Evolutionary conservation across 2,797 vertebrate species (phyloP), one percentile per base, ranked within the genome.

Genomic region (Heliangelus exortis): DNA sequence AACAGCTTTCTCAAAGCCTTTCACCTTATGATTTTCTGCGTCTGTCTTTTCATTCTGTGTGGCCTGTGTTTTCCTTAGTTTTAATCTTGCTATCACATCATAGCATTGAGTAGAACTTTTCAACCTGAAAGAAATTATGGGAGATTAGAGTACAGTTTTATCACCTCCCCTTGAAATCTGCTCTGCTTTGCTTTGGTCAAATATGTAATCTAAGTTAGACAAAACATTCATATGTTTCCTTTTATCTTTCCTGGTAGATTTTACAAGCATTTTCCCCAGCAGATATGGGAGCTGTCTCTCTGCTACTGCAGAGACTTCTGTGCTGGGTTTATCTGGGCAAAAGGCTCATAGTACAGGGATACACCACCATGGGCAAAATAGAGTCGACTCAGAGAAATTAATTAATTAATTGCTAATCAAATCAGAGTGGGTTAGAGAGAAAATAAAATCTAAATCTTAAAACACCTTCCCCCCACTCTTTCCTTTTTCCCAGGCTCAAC

Each of bases 1-100:
- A 74, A 74, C 33, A 39, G 71, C 76, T 90, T 94, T 93, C 88
- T 95, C 47, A 84, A 89, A 95, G 79, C 79, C 39, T 91, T 93
- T 92, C 78, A 94, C 66, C 59, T 48, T 77, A 85, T 2, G 17
- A 78, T 81, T 91, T 83, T 73, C 69, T 89, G 51, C 41, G 55
- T 85, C 28, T 87, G 47, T 69, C 39, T 87, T 25, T 73, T 68
- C 41, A 45, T 85, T 90, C 22, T 12, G 15, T 29, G 34, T 45
- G 34, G 21, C 31, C 51, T 0, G 0, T 34, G 17, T 66, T 93
- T 74, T 75, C 54, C 31, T 87, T 89, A 41, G 25, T 54, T 65
- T 80, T 58, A 51, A 43, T 66, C 48, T 58, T 73, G 31, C 57
- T 72, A 8, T 62, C 43, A 26, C 2, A 0, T 39, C 43, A n/a